Evolutionary conservation across 1,140 invertebrate genomes (phyloP).

Genomic region (Pantala flavescens): DNA sequence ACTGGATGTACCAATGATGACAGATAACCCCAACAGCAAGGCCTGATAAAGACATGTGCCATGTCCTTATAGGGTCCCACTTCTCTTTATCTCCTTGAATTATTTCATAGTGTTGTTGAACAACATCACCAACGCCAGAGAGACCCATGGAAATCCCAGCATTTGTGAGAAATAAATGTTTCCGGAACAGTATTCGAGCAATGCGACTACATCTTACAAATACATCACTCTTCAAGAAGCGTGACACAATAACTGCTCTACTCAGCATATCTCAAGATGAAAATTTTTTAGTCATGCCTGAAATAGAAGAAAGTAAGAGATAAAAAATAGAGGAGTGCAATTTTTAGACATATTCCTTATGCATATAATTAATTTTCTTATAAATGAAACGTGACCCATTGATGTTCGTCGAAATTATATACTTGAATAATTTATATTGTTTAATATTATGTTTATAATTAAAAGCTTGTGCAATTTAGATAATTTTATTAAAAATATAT

Average conservation of each 20-base stretch:
- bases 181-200: conserved; percentile 27
- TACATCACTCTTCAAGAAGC: not conserved
- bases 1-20: conserved; percentile 71
- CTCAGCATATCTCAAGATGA: not conserved
- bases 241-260: not conserved
- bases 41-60: conserved; percentile 70
- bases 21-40: conserved; percentile 67
- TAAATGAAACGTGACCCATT: no score
- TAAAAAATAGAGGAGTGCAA: not conserved
- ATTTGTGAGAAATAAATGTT: conserved; percentile 75
- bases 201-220: not conserved
- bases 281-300: not conserved
- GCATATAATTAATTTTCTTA: no score
- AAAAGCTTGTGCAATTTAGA: no score
- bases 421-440: no score
- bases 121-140: conserved; percentile 64
- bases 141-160: conserved; percentile 66
- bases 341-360: no score
- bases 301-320: not conserved
- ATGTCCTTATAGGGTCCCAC: conserved; percentile 56
- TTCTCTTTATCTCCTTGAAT: conserved; percentile 41
- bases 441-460: no score
- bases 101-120: conserved; percentile 79
- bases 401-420: no score
- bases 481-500: no score